phyloP scores from a whole-genome alignment of 2,888 invertebrate species.

The Drosophila greeni region DNA sequence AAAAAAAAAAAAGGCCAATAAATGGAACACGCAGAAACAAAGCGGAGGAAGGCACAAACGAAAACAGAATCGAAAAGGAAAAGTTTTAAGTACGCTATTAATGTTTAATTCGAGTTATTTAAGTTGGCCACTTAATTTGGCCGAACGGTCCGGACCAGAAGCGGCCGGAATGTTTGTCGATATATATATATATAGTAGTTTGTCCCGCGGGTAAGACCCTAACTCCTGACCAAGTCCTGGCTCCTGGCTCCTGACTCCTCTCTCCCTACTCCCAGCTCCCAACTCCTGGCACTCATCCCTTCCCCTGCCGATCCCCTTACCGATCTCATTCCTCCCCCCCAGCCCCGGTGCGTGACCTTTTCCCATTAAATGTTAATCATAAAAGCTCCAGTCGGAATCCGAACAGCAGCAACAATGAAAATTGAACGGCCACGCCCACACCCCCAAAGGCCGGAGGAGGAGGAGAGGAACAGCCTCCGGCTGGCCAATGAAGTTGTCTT shows the following conservation, averaged over 20 bases:
- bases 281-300: neutral
- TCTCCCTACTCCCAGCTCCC: neutral
- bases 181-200: too few relatives aligned
- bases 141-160: constrained; percentile 35
- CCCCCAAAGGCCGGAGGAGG: neutral
- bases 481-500: constrained; percentile 69
- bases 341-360: constrained; percentile 67
- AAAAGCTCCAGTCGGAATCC: constrained; percentile 42
- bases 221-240: neutral
- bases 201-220: neutral
- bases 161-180: constrained; percentile 24
- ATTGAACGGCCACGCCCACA: constrained; percentile 37
- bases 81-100: constrained; percentile 73
- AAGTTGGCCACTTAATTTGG: constrained; percentile 73
- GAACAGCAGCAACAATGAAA: constrained; percentile 46
- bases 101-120: constrained; percentile 74
- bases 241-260: neutral
- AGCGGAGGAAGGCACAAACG: constrained; percentile 4
- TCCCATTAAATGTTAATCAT: constrained; percentile 71
- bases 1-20: constrained; percentile 18
- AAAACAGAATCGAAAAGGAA: constrained; percentile 45
- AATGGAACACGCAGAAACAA: constrained; percentile 7
- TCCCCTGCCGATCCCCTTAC: neutral
- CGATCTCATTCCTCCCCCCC: neutral
- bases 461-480: neutral